Evolutionary conservation across 1,140 invertebrate species (phyloP), one percentile per base, ranked within the genome.

Genomic region (Oscheius sp.): DNA sequence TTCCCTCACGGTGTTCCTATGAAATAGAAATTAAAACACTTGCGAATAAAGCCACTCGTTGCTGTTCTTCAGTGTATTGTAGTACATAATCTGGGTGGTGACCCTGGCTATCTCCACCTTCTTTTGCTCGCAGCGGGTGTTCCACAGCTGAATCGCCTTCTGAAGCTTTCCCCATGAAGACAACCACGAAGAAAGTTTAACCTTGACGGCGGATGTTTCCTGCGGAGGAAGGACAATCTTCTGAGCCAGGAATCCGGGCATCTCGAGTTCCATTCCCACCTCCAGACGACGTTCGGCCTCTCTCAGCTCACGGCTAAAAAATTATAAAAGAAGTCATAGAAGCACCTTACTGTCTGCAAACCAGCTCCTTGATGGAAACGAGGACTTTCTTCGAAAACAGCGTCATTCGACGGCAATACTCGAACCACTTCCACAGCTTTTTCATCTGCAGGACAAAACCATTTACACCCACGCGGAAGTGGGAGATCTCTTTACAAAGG

Each of bases 341-440:
- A 23, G 7, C 4, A 55, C n/a, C 49, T 55, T 7, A 55, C 49
- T 55, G 28, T 55, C 49, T 7, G 23, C 49, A 55, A 26, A 55
- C 28, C 7, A 55, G 15, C 23, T 55, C 49, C 49, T 55, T 55
- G 15, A 55, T 55, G 7, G 49, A 7, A 26, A 55, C 49, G 49
- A 23, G 15, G 15, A 23, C 49, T 26, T 55, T 55, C 7, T 55
- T 15, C 15, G 49, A 7, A 4, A 55, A 4, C 7, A 55, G 23
- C 7, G 28, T 26, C 28, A 26, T 55, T 26, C 23, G 15, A 15
- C 49, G 7, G 28, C 49, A 55, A 15, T 55, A 26, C 28, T 55
- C 49, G 49, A 55, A 55, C 49, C 49, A 55, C 49, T 55, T 55
- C 49, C 49, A 55, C 15, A 55, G 49, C 49, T 20, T 55, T 23